Conservation (phyloP, 2,113 vertebrate species). For the Cyprinus carpio region DNA sequence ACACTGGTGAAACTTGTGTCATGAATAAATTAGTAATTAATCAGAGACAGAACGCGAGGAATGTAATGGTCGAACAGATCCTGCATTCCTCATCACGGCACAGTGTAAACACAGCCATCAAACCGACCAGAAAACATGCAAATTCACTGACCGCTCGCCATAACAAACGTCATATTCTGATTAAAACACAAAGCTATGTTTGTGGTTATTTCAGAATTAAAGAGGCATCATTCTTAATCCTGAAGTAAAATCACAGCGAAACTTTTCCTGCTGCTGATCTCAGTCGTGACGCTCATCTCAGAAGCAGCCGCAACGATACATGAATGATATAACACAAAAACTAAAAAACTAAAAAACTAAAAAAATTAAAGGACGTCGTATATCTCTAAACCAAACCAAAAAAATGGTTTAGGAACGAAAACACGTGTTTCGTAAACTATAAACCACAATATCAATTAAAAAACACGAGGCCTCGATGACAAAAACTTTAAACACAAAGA, state of each 20-base stretch:
- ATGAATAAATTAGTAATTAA: not conserved
- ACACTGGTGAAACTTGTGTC: not conserved
- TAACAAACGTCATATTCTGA: not conserved
- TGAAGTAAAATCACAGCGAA: not conserved
- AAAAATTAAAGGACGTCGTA: not conserved
- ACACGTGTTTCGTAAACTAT: not conserved
- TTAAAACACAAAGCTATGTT: not conserved
- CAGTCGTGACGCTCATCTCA: not conserved
- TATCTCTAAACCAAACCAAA: not conserved
- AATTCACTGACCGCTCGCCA: not conserved
- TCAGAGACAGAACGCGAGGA: constrained; percentile 24
- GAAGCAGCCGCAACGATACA: not conserved
- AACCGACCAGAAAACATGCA: not conserved
- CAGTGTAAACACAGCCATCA: not conserved
- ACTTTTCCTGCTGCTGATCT: not conserved
- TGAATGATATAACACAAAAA: not conserved
- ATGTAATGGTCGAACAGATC: constrained; percentile 13
- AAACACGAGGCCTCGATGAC: constrained; percentile 16
- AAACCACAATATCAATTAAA: not conserved
- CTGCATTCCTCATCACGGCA: not conserved
- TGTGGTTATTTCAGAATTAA: not conserved
- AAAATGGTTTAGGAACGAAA: not conserved
- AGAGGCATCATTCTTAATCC: not conserved
- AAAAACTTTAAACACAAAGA: constrained; percentile 31
- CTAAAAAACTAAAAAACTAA: not conserved